Evolutionary conservation across 2,797 vertebrate species (phyloP).

Genomic region (Sarcophilus harrisii): DNA sequence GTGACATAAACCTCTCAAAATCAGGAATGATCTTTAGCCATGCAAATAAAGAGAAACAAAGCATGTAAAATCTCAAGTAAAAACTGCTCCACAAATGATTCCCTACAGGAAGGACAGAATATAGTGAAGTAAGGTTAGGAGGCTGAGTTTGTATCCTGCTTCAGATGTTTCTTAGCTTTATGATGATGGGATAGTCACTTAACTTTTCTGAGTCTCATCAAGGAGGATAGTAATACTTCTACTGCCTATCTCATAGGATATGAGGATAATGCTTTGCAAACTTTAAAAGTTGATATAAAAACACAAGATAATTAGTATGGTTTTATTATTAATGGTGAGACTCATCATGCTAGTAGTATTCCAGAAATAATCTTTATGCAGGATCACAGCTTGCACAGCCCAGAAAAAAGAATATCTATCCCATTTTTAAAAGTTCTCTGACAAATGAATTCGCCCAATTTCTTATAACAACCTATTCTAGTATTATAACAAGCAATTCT

Average conservation of each 20-base stretch:
- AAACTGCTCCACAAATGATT: neutral
- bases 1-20: neutral
- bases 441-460: neutral
- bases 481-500: neutral
- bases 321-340: neutral
- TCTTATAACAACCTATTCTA: neutral
- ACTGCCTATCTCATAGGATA: neutral
- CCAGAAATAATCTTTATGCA: neutral
- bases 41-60: neutral
- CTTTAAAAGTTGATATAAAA: neutral
- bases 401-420: neutral
- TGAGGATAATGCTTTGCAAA: neutral
- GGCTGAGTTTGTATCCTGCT: neutral
- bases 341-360: neutral
- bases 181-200: neutral
- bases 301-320: neutral
- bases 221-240: neutral
- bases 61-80: neutral
- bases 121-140: neutral
- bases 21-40: neutral
- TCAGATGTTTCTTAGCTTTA: neutral
- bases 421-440: conserved; percentile 23
- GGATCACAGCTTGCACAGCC: neutral
- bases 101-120: neutral
- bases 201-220: neutral